These are phyloP conservation scores for Malurus cyaneus DNA, from an alignment of 2,113 vertebrate genomes.

Conservation along the genomic window DNA sequence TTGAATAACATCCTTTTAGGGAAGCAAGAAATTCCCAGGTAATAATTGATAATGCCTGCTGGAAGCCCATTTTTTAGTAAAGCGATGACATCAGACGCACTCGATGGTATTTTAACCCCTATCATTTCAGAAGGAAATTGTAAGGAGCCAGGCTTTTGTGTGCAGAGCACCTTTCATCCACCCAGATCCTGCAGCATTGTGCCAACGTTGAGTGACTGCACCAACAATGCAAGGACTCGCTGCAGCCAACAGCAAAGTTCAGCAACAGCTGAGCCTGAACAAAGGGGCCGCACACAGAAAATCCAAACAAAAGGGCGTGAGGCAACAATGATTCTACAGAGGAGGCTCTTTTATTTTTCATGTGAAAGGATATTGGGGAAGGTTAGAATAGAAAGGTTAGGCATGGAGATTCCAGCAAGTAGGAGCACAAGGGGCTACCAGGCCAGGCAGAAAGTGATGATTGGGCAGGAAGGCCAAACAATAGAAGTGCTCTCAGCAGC, in stretches of 20 bases:
- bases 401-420: slow-evolving; percentile 7
- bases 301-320: slow-evolving; percentile 30
- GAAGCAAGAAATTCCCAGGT: neutral
- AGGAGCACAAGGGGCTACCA: neutral
- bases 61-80: neutral
- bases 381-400: slow-evolving; percentile 11
- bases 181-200: neutral
- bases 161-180: neutral
- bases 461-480: slow-evolving; percentile 44
- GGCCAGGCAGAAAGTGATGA: neutral
- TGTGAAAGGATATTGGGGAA: neutral
- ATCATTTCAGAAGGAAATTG: neutral
- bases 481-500: slow-evolving; percentile 42
- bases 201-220: neutral
- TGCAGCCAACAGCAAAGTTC: slow-evolving; percentile 19
- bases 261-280: slow-evolving; percentile 7
- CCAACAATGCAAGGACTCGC: neutral
- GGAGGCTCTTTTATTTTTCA: slow-evolving; percentile 4
- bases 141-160: neutral
- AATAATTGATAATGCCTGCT: neutral
- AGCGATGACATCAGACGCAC: neutral
- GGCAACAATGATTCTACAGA: slow-evolving; percentile 3
- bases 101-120: neutral
- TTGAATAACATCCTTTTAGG: neutral
- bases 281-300: neutral